phyloP scores from a whole-genome alignment of 1,140 invertebrate genomes.

The Drosophila repletoides region DNA sequence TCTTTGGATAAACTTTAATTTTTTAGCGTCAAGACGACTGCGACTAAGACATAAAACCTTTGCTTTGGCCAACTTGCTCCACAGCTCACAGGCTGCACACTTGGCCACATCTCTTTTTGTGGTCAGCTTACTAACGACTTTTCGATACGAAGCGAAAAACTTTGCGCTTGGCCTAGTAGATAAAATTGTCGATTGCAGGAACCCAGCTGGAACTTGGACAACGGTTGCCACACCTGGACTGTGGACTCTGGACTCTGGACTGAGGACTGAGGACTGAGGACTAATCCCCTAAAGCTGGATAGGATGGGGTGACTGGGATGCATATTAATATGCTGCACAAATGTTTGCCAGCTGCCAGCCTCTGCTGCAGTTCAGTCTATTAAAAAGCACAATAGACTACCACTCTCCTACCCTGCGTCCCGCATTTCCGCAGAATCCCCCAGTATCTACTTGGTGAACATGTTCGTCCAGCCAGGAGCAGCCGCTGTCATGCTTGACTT shows the following conservation, averaged over 20 bases:
- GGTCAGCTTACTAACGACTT: slow-evolving; percentile 77
- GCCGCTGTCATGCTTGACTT: slow-evolving; percentile 4
- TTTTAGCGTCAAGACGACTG: slow-evolving; percentile 50
- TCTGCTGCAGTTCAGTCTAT: slow-evolving; percentile 61
- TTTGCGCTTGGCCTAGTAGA: slow-evolving; percentile 61
- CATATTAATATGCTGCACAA: slow-evolving; percentile 76
- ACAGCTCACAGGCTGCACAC: slow-evolving; percentile 4
- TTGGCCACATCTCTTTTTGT: slow-evolving; percentile 55
- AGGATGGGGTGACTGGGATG: slow-evolving; percentile 37
- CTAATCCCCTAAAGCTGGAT: slow-evolving; percentile 31
- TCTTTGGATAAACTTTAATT: slow-evolving; percentile 65
- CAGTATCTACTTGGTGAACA: too few relatives aligned
- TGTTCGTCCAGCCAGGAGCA: slow-evolving; percentile 22
- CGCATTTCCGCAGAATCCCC: too few relatives aligned
- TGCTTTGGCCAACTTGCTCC: slow-evolving; percentile 22
- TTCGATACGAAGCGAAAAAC: slow-evolving; percentile 67
- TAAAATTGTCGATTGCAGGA: slow-evolving; percentile 63
- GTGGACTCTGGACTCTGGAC: too few relatives aligned
- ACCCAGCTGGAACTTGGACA: background rate
- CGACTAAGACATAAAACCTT: slow-evolving; percentile 44
- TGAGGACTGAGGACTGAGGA: too few relatives aligned
- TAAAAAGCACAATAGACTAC: slow-evolving; percentile 65
- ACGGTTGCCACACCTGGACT: slow-evolving; percentile 38
- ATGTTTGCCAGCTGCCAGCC: slow-evolving; percentile 62
- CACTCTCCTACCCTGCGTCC: background rate